phyloP scores from a whole-genome alignment of 2,797 vertebrate genomes.

The Microchirus variegatus region DNA sequence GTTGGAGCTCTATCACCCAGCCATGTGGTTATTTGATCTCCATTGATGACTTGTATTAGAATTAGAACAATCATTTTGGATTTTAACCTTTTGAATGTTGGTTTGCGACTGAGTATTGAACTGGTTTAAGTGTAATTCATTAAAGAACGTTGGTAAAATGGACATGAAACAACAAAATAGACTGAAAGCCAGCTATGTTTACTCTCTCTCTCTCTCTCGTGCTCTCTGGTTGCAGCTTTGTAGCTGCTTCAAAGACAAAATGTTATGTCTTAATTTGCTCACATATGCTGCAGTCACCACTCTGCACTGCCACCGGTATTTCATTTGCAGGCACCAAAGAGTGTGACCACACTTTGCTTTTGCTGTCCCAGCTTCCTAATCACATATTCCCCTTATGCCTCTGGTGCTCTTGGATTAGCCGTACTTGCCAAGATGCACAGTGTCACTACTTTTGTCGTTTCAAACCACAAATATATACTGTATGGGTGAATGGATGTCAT shows the following conservation, averaged over 20 bases:
- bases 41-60: too few species aligned
- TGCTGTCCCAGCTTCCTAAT: neutral
- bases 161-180: too few species aligned
- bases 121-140: too few species aligned
- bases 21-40: too few species aligned
- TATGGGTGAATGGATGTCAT: neutral
- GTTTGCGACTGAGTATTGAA: too few species aligned
- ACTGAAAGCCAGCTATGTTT: too few species aligned
- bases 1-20: too few species aligned
- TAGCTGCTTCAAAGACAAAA: neutral
- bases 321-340: neutral
- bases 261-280: neutral
- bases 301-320: neutral
- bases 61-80: too few species aligned
- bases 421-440: neutral
- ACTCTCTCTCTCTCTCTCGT: too few species aligned
- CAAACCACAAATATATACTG: too few species aligned
- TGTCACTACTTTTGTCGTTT: neutral
- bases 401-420: neutral
- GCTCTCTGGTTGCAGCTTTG: neutral
- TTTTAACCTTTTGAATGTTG: too few species aligned
- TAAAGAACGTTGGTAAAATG: too few species aligned
- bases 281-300: neutral
- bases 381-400: neutral
- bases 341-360: neutral